Conservation (phyloP, 2,797 vertebrate genomes). For the Ceryle rudis region DNA sequence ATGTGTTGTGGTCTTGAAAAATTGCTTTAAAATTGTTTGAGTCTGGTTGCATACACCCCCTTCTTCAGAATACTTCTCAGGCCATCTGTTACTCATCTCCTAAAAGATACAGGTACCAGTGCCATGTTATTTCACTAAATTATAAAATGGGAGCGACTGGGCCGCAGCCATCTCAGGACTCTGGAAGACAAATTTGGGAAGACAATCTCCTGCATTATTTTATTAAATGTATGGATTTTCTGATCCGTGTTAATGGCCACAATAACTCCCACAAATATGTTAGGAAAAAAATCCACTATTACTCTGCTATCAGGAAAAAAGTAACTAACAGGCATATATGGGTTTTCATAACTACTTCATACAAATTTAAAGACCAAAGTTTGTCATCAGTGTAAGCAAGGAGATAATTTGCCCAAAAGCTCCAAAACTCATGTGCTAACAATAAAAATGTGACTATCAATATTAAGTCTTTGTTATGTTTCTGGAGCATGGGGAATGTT, state of each 20-base stretch:
- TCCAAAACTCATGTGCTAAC: neutral
- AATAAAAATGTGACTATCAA: neutral
- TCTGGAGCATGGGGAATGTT: neutral
- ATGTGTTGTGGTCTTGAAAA: neutral
- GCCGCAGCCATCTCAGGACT: neutral
- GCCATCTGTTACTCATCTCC: neutral
- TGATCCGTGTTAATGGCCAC: neutral
- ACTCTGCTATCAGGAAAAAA: neutral
- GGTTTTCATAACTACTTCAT: neutral
- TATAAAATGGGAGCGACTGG: neutral
- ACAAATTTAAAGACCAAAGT: slow-evolving; percentile 22
- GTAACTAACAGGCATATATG: neutral
- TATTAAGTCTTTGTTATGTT: neutral
- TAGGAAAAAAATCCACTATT: neutral
- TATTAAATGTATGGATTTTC: neutral
- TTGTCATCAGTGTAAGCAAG: neutral
- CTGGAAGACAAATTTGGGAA: neutral
- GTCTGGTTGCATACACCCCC: neutral
- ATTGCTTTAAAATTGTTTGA: neutral
- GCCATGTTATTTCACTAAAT: neutral
- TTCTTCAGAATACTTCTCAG: neutral
- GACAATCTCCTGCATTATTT: neutral
- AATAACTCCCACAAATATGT: neutral
- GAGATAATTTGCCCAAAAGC: slow-evolving; percentile 1
- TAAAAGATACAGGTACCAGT: neutral